Percentiles rank a stretch among this genome's conserved stretches.
Evolutionary conservation across 2,888 invertebrate species (phyloP).

Genomic region (Diachrysia chrysitis): DNA sequence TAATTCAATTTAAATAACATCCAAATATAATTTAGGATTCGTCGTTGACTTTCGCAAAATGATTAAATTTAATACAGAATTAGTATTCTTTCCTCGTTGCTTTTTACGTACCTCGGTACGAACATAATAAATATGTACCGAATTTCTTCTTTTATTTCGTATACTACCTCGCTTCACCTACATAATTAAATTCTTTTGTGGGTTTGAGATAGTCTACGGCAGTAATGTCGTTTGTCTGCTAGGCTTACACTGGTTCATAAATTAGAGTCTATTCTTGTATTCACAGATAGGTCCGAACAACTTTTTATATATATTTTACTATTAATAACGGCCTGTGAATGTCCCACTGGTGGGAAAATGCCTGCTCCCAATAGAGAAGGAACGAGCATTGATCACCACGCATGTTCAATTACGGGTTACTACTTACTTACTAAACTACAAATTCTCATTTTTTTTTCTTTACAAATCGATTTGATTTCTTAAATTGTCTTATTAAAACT

Average conservation of each 20-base stretch:
- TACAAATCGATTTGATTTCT: background rate
- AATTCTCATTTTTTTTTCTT: no score
- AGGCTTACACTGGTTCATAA: slow-evolving; percentile 1
- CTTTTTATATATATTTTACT: no score
- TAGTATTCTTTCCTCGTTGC: slow-evolving; percentile 48
- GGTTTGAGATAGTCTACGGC: slow-evolving; percentile 41
- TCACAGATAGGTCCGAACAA: no score
- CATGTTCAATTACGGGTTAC: no score
- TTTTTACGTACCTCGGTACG: slow-evolving; percentile 40
- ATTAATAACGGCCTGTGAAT: no score
- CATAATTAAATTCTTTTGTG: slow-evolving; percentile 62
- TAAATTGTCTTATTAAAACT: no score
- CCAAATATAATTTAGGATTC: slow-evolving; percentile 44
- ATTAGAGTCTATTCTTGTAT: background rate
- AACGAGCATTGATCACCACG: no score
- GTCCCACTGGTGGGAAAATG: no score
- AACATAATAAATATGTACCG: slow-evolving; percentile 52
- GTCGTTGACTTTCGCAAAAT: slow-evolving; percentile 42
- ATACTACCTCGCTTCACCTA: slow-evolving; percentile 49
- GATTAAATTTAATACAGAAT: slow-evolving; percentile 51
- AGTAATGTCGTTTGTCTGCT: slow-evolving; percentile 14
- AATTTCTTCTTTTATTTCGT: slow-evolving; percentile 57
- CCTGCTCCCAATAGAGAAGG: no score
- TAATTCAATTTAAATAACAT: slow-evolving; percentile 45
- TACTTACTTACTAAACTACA: no score